Evolutionary conservation across 2,113 vertebrate genomes (phyloP), one percentile per base, ranked within the genome.

Genomic region (Tautogolabrus adspersus): DNA sequence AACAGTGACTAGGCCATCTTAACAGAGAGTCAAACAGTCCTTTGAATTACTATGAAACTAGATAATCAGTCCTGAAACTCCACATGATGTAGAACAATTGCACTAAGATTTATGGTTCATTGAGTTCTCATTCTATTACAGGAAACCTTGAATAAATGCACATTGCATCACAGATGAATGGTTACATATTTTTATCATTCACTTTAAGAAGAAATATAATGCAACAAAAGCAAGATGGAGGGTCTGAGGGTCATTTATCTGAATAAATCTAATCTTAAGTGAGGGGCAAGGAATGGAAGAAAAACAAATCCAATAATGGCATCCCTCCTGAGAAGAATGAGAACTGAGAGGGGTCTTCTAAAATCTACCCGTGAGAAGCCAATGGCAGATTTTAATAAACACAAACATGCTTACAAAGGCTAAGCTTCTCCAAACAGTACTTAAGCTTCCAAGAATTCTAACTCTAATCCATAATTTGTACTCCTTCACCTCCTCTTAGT

Each of bases 241-340:
- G 67, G 76, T 77, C 64, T 74, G 61, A 82, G 52, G 23, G 62
- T 47, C 66, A 74, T 80, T 72, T 56, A 71, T 68, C 61, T 68
- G 47, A 67, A 72, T 61, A 76, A 66, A 71, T 88, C 67, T 74
- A 21, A 60, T 84, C 64, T 80, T 26, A 66, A 44, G 59, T 42
- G 13, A 73, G 44, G 47, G 65, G 3, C 34, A 72, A 52, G 58
- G 11, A 40, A 61, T 75, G 58, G 13, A 18, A 70, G 30, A 55
- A 66, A n/a, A 65, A 68, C 58, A 87, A 85, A 67, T 79, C 64
- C 21, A 73, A 77, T 82, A 70, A 81, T 59, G 69, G 40, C 62
- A 60, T 66, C 15, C 22, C n/a, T 78, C 59, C n/a, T 56, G 63
- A 55, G 19, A 72, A 52, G 30, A 79, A 69, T 61, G 26, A 76